These are phyloP conservation scores for Rhinichthys klamathensis DNA, from an alignment of 2,113 vertebrate genomes.

Conservation along the genomic window DNA sequence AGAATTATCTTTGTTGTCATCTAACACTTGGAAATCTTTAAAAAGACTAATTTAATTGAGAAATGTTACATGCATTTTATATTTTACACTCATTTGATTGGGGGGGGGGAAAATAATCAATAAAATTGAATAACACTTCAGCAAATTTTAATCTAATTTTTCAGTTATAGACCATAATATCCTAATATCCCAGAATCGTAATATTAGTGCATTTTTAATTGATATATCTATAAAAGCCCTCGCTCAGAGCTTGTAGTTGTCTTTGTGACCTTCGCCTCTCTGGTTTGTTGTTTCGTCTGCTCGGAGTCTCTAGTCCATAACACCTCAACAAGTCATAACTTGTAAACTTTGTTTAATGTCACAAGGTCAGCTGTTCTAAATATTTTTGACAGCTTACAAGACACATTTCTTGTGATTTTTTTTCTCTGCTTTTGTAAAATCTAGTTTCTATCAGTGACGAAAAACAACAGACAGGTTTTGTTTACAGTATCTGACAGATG, in stretches of 20 bases:
- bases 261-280: not conserved
- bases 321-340: conserved; percentile 19
- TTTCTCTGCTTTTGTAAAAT: not conserved
- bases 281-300: conserved; percentile 14
- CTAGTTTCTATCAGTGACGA: not conserved
- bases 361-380: conserved; percentile 13
- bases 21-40: too few relatives aligned
- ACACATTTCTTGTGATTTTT: conserved; percentile 19
- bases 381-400: conserved; percentile 20
- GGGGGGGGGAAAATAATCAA: too few relatives aligned
- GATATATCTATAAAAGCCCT: not conserved
- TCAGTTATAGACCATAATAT: too few relatives aligned
- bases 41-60: too few relatives aligned
- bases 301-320: not conserved
- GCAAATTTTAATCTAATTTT: too few relatives aligned
- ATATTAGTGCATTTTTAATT: not conserved
- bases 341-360: conserved; percentile 37
- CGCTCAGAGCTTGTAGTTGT: not conserved
- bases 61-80: too few relatives aligned
- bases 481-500: conserved; percentile 38
- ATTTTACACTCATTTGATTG: too few relatives aligned
- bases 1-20: too few relatives aligned
- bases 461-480: conserved; percentile 26
- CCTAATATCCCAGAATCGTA: too few relatives aligned
- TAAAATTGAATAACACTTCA: too few relatives aligned